Base-by-base conservation (phyloP, 1,140 invertebrate species). In the Drosophila erecta region DNA sequence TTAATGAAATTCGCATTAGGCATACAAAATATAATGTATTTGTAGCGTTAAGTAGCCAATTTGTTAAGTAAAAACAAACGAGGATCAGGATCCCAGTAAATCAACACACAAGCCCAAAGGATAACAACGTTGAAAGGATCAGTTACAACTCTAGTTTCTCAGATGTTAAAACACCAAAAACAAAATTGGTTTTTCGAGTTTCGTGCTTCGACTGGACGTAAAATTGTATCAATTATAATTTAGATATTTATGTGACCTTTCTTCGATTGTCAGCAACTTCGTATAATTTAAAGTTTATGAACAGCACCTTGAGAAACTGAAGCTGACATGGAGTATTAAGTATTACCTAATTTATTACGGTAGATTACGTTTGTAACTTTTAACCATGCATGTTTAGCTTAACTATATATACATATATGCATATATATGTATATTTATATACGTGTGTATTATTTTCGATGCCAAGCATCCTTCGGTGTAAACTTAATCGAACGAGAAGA, bases 41-140 rank as follows among this genome's bases (percentile, higher is more conserved):
- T 35, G 41, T 89, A 87, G 64, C 49, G 22, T 67, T 90, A 90
- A 81, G 87, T 90, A 90, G 87, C 76, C 87, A 90, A 90, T 90
- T 90, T 81, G 67, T 76, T 76, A 76, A 66, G 54, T 17, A 30
- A 44, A 20, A 46, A 27, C 46, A 38, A n/a, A 15, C 54, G 22
- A 27, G 53, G 46, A 17, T 20, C 30, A 14, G 22, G 40, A 30
- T 46, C 14, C 59, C 22, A 15, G 49, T 40, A 4, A 56, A 69
- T 50, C 35, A 15, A 67, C 12, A 20, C 20, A 17, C 5, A 5
- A 35, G 15, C 44, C 47, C 17, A 20, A 64, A 47, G 51, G 50
- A 40, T 17, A 53, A 37, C 50, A 56, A 35, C 24, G 51, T 15
- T 54, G 10, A 38, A 57, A 57, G 50, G 51, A 61, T 38, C 10